These are phyloP conservation scores for Epizoanthus stellaris DNA, from an alignment of 92 coral and sea anemone genomes.

Conservation along the genomic window DNA sequence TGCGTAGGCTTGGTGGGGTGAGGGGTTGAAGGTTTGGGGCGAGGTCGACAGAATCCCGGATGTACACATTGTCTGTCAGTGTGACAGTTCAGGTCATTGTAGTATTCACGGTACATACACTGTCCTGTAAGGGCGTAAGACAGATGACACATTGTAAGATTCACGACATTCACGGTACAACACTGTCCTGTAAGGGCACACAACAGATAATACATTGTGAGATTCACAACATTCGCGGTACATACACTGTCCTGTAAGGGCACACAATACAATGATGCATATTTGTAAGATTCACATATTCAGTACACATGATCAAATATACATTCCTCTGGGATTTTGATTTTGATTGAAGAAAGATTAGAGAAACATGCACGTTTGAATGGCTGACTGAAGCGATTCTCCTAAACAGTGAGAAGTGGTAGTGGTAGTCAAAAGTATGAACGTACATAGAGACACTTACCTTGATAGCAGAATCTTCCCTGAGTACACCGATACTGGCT, in stretches of 20 bases:
- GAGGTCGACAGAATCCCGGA: conserved; percentile 9
- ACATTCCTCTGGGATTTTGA: no score
- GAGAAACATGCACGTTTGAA: no score
- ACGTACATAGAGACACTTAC: neutral
- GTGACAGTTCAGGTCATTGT: neutral
- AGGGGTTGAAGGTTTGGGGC: neutral
- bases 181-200: no score
- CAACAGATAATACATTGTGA: no score
- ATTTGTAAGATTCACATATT: neutral
- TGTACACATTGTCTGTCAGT: neutral
- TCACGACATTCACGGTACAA: no score
- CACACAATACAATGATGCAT: neutral
- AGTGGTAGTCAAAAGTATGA: neutral
- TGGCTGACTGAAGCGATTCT: no score
- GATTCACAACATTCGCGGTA: neutral
- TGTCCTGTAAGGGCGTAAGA: neutral
- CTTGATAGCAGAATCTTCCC: neutral
- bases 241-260: neutral
- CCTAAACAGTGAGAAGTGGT: no score
- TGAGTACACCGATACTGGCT: neutral
- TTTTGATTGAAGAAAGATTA: no score
- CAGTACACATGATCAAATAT: neutral
- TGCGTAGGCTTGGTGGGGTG: neutral
- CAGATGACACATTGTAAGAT: neutral
- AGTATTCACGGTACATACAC: neutral